These are phyloP conservation scores for Geodia barretti DNA, from an alignment of 37 sponge, comb jelly and placozoan species.

Conservation along the genomic window DNA sequence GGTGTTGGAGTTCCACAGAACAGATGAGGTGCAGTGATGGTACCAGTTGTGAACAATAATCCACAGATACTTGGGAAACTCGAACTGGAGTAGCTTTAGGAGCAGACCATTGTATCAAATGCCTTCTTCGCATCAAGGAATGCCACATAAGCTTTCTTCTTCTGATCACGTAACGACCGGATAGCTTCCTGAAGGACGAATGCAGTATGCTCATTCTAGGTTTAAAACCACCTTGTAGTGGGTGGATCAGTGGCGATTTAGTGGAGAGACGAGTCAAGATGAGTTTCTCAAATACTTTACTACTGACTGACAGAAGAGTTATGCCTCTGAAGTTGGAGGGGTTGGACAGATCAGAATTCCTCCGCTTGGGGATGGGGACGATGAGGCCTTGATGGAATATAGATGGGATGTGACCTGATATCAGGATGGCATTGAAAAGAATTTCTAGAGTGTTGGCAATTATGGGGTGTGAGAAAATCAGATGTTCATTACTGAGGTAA, in stretches of 20 bases:
- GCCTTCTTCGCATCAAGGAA: background rate
- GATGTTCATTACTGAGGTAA: background rate
- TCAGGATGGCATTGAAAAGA: no score
- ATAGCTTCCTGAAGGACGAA: conserved; percentile 2
- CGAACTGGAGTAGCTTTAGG: background rate
- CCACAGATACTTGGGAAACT: background rate
- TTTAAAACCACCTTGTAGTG: conserved; percentile 8
- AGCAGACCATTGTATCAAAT: background rate
- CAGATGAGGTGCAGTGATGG: background rate
- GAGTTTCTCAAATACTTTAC: background rate
- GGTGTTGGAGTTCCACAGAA: background rate
- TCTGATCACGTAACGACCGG: background rate
- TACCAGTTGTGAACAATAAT: background rate
- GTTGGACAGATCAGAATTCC: background rate
- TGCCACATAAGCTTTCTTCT: conserved; percentile 10
- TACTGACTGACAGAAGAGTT: background rate
- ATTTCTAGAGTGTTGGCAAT: background rate
- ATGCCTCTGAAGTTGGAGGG: conserved; percentile 12
- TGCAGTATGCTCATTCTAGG: background rate
- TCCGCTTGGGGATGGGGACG: background rate
- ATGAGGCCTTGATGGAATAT: background rate
- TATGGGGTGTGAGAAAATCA: background rate
- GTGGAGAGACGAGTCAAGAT: background rate
- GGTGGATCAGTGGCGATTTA: no score
- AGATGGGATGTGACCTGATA: background rate